Conservation (phyloP, 92 coral and sea anemone genomes). For the Montipora capitata region DNA sequence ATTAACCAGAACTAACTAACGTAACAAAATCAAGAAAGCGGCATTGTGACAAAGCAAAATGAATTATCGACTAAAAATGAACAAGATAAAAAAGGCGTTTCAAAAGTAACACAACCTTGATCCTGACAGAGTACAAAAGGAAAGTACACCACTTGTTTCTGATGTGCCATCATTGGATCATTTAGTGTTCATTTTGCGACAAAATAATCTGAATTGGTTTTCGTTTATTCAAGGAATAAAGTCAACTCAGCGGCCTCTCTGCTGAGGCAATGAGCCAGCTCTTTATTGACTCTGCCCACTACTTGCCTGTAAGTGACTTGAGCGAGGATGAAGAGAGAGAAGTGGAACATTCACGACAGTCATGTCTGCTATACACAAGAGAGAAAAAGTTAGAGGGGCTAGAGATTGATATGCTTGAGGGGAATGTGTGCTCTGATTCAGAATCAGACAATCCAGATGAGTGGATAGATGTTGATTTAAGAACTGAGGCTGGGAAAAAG, state of each 20-base stretch:
- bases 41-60: too few relatives aligned
- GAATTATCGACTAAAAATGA: too few relatives aligned
- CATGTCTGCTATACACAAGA: conserved; percentile 44
- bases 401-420: conserved; percentile 23
- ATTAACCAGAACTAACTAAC: too few relatives aligned
- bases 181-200: conserved; percentile 31
- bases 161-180: conserved; percentile 25
- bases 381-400: conserved; percentile 23
- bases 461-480: conserved; percentile 22
- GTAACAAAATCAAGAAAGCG: too few relatives aligned
- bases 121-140: conserved; percentile 16
- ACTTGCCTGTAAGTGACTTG: conserved; percentile 39
- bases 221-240: conserved; percentile 36
- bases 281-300: conserved; percentile 42
- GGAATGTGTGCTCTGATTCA: conserved; percentile 26
- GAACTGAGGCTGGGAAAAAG: conserved; percentile 29
- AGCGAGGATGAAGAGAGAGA: conserved; percentile 36
- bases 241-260: conserved; percentile 18
- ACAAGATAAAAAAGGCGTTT: too few relatives aligned
- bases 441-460: conserved; percentile 42
- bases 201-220: conserved; percentile 55
- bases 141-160: conserved; percentile 22
- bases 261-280: conserved; percentile 25
- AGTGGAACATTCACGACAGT: conserved; percentile 49
- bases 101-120: conserved; percentile 12